phyloP scores from a whole-genome alignment of 2,888 invertebrate genomes.

The Eubasilissa splendida region DNA sequence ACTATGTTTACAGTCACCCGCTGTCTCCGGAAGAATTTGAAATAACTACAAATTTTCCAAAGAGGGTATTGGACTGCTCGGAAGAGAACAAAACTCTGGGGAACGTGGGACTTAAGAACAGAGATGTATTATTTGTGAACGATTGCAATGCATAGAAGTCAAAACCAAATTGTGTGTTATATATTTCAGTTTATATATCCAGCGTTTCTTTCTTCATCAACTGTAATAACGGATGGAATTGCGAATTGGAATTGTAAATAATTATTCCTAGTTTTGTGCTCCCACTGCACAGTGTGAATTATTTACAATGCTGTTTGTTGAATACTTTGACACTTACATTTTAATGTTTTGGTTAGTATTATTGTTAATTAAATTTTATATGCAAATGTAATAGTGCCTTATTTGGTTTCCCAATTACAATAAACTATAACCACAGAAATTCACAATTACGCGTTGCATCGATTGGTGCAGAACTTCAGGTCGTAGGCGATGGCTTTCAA shows the following conservation, averaged over 20 bases:
- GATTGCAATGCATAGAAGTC: constrained; percentile 85
- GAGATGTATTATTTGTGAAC: constrained; percentile 94
- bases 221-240: neutral
- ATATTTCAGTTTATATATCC: neutral
- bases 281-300: constrained; percentile 1
- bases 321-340: constrained; percentile 7
- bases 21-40: constrained; percentile 94
- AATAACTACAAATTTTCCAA: constrained; percentile 96
- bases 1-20: constrained; percentile 96
- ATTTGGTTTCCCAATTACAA: too few species aligned
- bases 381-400: neutral
- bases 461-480: too few species aligned
- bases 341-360: constrained; percentile 37
- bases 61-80: constrained; percentile 82
- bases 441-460: too few species aligned
- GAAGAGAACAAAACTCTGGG: constrained; percentile 74
- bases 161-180: constrained; percentile 21
- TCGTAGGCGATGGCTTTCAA: too few species aligned
- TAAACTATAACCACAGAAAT: too few species aligned
- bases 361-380: constrained; percentile 36
- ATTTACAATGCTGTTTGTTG: constrained; percentile 12
- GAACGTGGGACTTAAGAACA: constrained; percentile 88
- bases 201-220: neutral
- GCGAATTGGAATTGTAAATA: constrained; percentile 11
- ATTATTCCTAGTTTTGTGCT: constrained; percentile 5